phyloP scores from a whole-genome alignment of 2,888 invertebrate genomes.

The Polietes domitor region DNA sequence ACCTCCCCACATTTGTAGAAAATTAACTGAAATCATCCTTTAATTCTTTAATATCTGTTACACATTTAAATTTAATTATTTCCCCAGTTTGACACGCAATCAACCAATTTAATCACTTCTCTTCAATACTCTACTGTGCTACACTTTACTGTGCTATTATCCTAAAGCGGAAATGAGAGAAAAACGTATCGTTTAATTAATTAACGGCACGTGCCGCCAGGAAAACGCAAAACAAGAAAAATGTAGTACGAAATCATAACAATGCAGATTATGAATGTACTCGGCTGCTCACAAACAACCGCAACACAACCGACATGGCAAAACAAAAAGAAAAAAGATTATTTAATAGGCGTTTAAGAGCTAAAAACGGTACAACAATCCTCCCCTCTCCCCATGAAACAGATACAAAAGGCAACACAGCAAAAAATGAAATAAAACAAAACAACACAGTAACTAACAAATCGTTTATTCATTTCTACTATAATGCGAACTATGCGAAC shows the following conservation, averaged over 20 bases:
- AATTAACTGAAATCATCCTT: no score
- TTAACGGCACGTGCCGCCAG: background rate
- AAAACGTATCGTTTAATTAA: background rate
- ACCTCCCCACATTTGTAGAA: no score
- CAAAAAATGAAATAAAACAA: background rate
- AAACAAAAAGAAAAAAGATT: background rate
- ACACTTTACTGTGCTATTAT: background rate
- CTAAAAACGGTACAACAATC: background rate
- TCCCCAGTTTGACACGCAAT: no score
- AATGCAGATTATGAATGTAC: background rate
- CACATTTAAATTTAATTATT: no score
- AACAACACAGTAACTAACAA: constrained; percentile 7
- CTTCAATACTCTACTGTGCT: no score
- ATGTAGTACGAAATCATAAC: background rate
- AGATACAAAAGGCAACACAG: background rate
- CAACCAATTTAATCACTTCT: no score
- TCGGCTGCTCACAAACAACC: background rate
- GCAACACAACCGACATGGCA: background rate
- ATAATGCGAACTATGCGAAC: background rate
- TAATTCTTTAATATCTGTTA: no score
- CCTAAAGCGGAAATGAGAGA: background rate
- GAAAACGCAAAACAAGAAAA: background rate
- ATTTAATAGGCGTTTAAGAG: constrained; percentile 26
- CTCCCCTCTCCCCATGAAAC: background rate
- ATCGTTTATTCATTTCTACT: constrained; percentile 22